These are phyloP conservation scores for Actinemys pallida DNA, from an alignment of 2,113 vertebrate genomes.

Conservation along the genomic window DNA sequence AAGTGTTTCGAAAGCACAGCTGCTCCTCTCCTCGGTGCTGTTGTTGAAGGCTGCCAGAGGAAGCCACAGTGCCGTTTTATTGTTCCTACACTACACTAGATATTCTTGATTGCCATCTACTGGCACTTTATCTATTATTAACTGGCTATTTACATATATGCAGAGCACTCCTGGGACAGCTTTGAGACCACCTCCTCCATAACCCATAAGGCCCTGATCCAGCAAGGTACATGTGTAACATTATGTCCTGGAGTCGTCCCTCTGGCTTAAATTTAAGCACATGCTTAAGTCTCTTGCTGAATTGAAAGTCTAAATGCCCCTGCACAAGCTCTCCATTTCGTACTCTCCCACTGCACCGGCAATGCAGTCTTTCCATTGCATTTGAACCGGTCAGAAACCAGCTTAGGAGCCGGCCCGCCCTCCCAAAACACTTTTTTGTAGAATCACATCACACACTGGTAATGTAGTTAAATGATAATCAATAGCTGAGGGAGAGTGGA, in stretches of 20 bases:
- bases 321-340: fast-evolving
- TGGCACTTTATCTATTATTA: neutral
- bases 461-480: neutral
- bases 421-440: fast-evolving
- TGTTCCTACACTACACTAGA: fast-evolving
- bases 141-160: fast-evolving
- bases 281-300: neutral
- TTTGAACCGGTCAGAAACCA: fast-evolving
- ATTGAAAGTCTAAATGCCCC: fast-evolving
- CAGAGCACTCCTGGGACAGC: neutral
- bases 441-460: fast-evolving
- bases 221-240: fast-evolving
- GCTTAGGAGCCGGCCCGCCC: neutral
- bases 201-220: neutral
- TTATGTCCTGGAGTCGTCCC: fast-evolving
- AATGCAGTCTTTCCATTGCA: neutral
- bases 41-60: neutral
- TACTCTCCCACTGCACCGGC: fast-evolving
- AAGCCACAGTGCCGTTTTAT: fast-evolving
- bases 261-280: fast-evolving
- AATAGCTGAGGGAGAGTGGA: neutral
- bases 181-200: neutral
- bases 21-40: fast-evolving
- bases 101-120: neutral
- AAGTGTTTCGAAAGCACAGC: fast-evolving